Base-by-base conservation (phyloP, 2,113 vertebrate genomes). In the Apistogramma diplotaenia region DNA sequence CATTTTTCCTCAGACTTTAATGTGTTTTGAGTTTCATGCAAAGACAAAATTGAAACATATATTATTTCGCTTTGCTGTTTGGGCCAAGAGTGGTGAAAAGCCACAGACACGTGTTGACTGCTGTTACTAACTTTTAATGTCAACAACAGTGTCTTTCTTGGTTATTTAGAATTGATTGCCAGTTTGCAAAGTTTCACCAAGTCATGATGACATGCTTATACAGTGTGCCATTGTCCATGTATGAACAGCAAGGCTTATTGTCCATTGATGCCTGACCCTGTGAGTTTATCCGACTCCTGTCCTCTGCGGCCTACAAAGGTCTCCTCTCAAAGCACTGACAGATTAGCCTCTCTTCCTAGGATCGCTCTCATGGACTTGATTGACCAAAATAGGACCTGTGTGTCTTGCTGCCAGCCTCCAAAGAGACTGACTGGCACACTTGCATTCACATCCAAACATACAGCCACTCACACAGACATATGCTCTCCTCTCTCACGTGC, bases 221-320 rank as follows among this genome's bases (percentile, higher is more conserved):
- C 85, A 90, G 85, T 79, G 89, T 90, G 86, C 88, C 84, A 82
- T 90, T 93, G 88, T 92, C 74, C 46, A 31, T 74, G 73, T 84
- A 79, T 82, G 81, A 93, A 92, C 90, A 93, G 87, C 84, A 51
- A 71, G 71, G 54, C 65, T 79, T 80, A 87, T 93, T 91, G 89
- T 91, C 74, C 79, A 85, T 90, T 91, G 89, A 92, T 76, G 70
- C 76, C 74, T n/a, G 23, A 73, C 49, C 12, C 82, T 89, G 77
- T 29, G 83, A 92, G 91, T 92, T 87, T 91, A 88, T 91, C 85
- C 78, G 65, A 91, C 90, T 91, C 87, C 74, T 87, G 86, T 92
- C 91, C 92, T 92, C 87, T 73, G 80, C 79, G 89, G 87, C 82
- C 76, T 74, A 87, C 85, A 92, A 90, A 93, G 87, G 74, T 79